Evolutionary conservation across 2,888 invertebrate genomes (phyloP), one percentile per base, ranked within the genome.

Genomic region (Pollenia angustigena): DNA sequence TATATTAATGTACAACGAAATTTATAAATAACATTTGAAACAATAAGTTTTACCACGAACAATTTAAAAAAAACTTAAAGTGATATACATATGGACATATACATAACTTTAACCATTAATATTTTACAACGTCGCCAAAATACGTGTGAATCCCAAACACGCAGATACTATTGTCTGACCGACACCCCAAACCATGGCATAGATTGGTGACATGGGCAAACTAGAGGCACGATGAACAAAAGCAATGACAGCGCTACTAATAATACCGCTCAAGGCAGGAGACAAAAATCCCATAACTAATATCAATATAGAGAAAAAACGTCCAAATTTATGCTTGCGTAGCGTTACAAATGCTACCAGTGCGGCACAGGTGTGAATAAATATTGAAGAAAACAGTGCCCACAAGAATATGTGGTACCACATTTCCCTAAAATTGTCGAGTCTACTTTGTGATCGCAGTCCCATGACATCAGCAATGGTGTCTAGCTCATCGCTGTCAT

Each of bases 331-430:
- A 93, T 99, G 99, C 94, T 98, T 98, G 87, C 98, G 95, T 90
- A 99, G 94, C 69, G 98, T 98, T 88, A 97, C 96, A 92, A 99
- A 98, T 68, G 98, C 97, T 89, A 99, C 97, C 76, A 97, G 94
- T 78, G 97, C 97, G 81, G 98, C 98, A 92, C 98, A 96, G 75
- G 96, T 96, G 93, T 99, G 98, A 89, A 99, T 97, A 92, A 98
- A 96, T 91, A 98, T 95, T 72, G 98, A 99, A 14, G 98, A 98
- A 93, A 98, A 97, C 91, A 99, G 94, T 85, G 98, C 97, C 98
- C 98, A 99, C 91, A 99, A 94, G 94, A 99, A 99, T 92, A 99
- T 97, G 92, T 98, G 97, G 93, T 98, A 98, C 98, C 98, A 99
- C 97, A 99, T 99, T 94, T 98, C 98, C 94, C 96, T 94, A 95